Conservation (phyloP, 1,140 invertebrate genomes). For the Dermatophagoides farinae region DNA sequence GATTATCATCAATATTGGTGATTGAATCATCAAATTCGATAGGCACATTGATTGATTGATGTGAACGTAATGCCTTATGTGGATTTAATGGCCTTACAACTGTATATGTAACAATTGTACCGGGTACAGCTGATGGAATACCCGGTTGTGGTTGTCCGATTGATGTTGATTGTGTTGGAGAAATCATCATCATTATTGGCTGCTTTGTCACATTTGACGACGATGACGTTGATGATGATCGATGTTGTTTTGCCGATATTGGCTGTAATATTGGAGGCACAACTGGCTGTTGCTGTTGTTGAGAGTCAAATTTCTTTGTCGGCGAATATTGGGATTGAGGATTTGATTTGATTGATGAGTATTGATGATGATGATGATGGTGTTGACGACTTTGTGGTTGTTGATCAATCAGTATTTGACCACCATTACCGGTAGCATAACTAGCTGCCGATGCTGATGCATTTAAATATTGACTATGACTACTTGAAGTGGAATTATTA, state of each 20-base stretch:
- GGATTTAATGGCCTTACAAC: neutral
- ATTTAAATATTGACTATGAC: neutral
- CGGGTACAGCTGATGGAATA: neutral
- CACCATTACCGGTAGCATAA: neutral
- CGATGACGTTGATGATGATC: neutral
- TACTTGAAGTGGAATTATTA: neutral
- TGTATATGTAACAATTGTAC: constrained; percentile 2
- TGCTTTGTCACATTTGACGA: neutral
- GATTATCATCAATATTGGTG: no score
- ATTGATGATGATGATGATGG: neutral
- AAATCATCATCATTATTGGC: neutral
- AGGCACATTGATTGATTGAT: constrained; percentile 4
- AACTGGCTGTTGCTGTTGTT: neutral
- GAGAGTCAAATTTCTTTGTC: neutral
- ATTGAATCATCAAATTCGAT: neutral
- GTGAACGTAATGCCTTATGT: neutral
- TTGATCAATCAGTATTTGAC: neutral
- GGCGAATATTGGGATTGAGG: neutral
- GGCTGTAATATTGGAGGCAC: neutral
- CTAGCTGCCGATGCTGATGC: neutral
- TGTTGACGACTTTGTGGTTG: neutral
- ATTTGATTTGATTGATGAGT: neutral
- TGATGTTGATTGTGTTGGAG: neutral
- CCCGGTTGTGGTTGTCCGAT: neutral
- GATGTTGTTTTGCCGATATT: neutral